Evolutionary conservation across 2,888 invertebrate species (phyloP), one percentile per base, ranked within the genome.

Genomic region (Iselma pallidipennis): DNA sequence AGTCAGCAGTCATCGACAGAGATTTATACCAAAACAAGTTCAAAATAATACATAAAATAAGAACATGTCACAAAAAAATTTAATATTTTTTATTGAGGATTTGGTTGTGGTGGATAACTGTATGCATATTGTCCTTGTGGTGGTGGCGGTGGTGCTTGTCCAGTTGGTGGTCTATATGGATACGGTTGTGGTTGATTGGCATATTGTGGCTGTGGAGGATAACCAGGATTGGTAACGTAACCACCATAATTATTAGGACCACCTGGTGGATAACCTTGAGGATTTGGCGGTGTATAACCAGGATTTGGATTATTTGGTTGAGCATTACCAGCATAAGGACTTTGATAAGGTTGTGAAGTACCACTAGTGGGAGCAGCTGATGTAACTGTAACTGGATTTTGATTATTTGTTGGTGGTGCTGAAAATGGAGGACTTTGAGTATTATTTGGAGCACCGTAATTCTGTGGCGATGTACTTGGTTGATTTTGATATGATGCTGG

Each of bases 71-170:
- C 25, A 14, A 29, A n/a, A 5, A 2, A 56, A 6, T n/a, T 14
- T 7, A n/a, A n/a, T 28, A 19, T 19, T 6, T 25, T 62, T 74
- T 87, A 89, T 78, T 90, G 89, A 28, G 88, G 86, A 66, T 76
- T 75, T 53, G 91, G 91, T 64, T 92, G 92, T 74, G 92, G 92
- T 77, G 91, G 92, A 54, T 91, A 88, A 77, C 92, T 92, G 37
- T 91, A 89, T 6, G 86, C 88, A 77, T 93, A 93, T 62, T 88
- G 87, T 60, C 89, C 89, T 67, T 91, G 89, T 5, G 91, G 87
- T 6, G 87, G 90, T 21, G 88, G 71, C n/a, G 72, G 90, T n/a
- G 89, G 89, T 4, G 89, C 89, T 65, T 90, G 90, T 2, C 89
- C 90, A 28, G 85, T 84, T 2, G 88, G 87, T 7, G 88, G 88